Evolutionary conservation across 2,888 invertebrate genomes (phyloP), one percentile per base, ranked within the genome.

Genomic region (Leucozona laternaria): DNA sequence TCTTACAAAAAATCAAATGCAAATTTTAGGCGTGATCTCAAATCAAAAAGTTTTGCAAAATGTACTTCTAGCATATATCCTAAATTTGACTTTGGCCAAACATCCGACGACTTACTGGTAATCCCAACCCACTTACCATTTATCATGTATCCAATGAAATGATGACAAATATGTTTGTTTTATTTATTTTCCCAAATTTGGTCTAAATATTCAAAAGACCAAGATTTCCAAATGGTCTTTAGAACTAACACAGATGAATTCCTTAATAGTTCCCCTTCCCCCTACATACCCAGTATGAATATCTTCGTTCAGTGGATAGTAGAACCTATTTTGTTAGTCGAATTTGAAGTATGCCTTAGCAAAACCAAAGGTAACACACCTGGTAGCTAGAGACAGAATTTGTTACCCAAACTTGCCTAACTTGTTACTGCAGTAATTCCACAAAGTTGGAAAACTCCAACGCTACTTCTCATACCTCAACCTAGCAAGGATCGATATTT

Each of bases 21-120:
- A n/a, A n/a, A n/a, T n/a, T n/a, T n/a, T n/a, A n/a, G n/a, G n/a
- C n/a, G n/a, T n/a, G n/a, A n/a, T n/a, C n/a, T n/a, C n/a, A n/a
- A n/a, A n/a, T n/a, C 2, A 64, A 78, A 78, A 60, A 60, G 50
- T n/a, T 68, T 68, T 15, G 8, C 70, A 10, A 34, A 55, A 34
- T 72, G 48, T 37, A 72, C 71, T 20, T 40, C 40, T 2, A 55
- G 31, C 45, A 66, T 76, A 34, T 66, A 57, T n/a, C 64, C 76
- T 2, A 66, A 60, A 8, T 34, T 55, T 2, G 45, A 57, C 57
- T 76, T 40, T 75, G 75, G 75, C 73, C 64, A 31, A 75, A 64
- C 11, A 64, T 75, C 43, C 64, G 55, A 13, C 45, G 66, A 22
- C 45, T 76, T 5, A 76, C 64, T 31, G 75, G 64, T 34, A 57